Evolutionary conservation across 2,888 invertebrate species (phyloP).

Genomic region (Ichneumoninae sp.): DNA sequence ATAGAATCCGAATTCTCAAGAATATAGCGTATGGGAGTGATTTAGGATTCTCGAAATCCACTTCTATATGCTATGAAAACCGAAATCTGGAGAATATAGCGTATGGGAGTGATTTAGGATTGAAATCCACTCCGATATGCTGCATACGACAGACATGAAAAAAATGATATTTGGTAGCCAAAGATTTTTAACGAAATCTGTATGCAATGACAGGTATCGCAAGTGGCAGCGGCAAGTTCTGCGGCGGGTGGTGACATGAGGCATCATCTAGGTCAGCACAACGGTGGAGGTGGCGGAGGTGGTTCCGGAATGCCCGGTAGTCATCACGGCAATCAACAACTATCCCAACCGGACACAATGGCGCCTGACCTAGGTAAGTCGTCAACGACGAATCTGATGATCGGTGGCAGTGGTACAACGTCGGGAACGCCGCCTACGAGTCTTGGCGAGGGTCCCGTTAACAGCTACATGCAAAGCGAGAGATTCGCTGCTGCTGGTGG

Average conservation of each 20-base stretch:
- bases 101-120: too few species aligned
- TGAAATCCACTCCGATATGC: too few species aligned
- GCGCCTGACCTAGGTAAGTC: slow-evolving; percentile 82
- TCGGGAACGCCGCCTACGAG: slow-evolving; percentile 66
- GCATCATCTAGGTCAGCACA: slow-evolving; percentile 83
- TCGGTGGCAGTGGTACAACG: slow-evolving; percentile 63
- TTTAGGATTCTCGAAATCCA: too few species aligned
- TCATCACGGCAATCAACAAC: slow-evolving; percentile 83
- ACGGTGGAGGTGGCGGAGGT: slow-evolving; percentile 75
- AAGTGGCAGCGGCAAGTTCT: slow-evolving; percentile 84
- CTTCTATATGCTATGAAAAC: too few species aligned
- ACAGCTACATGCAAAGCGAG: slow-evolving; percentile 68
- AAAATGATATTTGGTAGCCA: too few species aligned
- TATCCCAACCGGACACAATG: slow-evolving; percentile 82
- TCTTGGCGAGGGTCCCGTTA: slow-evolving; percentile 67
- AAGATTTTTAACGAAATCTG: not conserved
- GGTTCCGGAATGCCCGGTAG: slow-evolving; percentile 81
- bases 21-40: too few species aligned
- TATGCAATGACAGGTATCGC: slow-evolving; percentile 78
- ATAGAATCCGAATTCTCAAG: too few species aligned
- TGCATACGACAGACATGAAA: too few species aligned
- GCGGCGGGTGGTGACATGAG: slow-evolving; percentile 83
- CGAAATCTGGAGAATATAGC: too few species aligned
- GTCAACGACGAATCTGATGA: slow-evolving; percentile 67
- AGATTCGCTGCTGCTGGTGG: slow-evolving; percentile 65